Conservation (phyloP, 2,888 invertebrate genomes). For the Gandaritis pyraliata region DNA sequence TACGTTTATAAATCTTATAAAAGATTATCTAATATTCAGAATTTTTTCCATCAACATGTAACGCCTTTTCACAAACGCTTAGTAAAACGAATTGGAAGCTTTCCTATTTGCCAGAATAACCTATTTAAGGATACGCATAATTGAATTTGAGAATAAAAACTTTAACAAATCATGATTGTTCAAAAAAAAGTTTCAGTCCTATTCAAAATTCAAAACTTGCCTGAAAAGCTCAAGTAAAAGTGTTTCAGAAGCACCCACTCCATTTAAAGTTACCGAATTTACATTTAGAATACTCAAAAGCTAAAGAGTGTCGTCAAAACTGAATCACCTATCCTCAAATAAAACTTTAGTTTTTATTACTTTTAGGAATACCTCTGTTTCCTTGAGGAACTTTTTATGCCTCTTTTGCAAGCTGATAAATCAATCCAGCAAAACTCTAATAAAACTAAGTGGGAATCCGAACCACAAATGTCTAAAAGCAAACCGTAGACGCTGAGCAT, state of each 20-base stretch:
- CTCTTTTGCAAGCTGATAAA: slow-evolving; percentile 23
- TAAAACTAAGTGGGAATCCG: slow-evolving; percentile 47
- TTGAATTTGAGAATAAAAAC: neutral
- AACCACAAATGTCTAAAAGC: slow-evolving; percentile 41
- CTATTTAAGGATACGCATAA: neutral
- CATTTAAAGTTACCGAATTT: slow-evolving; percentile 51
- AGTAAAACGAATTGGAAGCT: slow-evolving; percentile 14
- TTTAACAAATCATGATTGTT: slow-evolving; percentile 4
- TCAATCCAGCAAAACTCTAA: slow-evolving; percentile 36
- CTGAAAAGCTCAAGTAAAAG: slow-evolving; percentile 27
- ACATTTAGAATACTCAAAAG: slow-evolving; percentile 60
- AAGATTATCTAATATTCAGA: neutral
- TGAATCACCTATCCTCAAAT: slow-evolving; percentile 39
- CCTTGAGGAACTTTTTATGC: slow-evolving; percentile 11
- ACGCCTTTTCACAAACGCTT: slow-evolving; percentile 1
- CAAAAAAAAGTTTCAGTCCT: slow-evolving; percentile 7
- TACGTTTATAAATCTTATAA: too few relatives aligned
- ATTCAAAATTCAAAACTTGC: slow-evolving; percentile 29
- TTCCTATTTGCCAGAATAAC: slow-evolving; percentile 3
- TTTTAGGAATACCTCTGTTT: slow-evolving; percentile 13
- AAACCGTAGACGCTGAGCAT: slow-evolving; percentile 47
- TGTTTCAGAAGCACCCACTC: slow-evolving; percentile 33
- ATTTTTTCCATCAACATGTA: neutral
- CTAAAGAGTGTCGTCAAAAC: slow-evolving; percentile 49
- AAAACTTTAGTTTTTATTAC: slow-evolving; percentile 41